Base-by-base conservation (phyloP, 2,888 invertebrate genomes). In the Archaeoteleia sp. region DNA sequence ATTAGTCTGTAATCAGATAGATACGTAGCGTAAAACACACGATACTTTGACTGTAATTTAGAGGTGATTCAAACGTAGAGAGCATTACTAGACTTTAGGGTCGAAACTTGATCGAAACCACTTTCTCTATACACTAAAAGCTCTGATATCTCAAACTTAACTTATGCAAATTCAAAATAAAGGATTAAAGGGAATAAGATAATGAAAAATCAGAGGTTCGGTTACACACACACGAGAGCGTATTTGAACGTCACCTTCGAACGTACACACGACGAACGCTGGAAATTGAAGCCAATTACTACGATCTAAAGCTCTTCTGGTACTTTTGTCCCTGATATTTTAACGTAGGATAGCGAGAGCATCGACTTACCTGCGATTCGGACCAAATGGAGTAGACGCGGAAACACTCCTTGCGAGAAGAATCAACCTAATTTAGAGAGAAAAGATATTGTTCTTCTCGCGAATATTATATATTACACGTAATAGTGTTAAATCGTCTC, bases 41-140 rank as follows among this genome's bases (percentile, higher is more conserved):
- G 57, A 77, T 76, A 79, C 78, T 79, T 78, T 76, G 76, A 75
- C 75, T 78, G 76, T 80, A 80, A 77, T 74, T 76, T 81, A 82
- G 79, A 76, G 73, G 72, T 74, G 78, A 78, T 78, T 80, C 74
- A 78, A 75, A n/a, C n/a, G 65, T 74, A 70, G 80, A 82, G 80
- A 77, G 32, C 53, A 67, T 75, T 77, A 73, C 74, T 82, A 80
- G 78, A 65, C 60, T 72, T 76, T 82, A 82, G 79, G 77, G 65
- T 80, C 77, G 70, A 78, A 39, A 79, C 76, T 80, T 82, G 78
- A 76, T 81, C 80, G 77, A 80, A 78, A 78, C 78, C 77, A 81
- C 77, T 84, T 81, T 82, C 82, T 84, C 81, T 83, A 78, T 78
- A 78, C 79, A 77, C 77, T 82, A 77, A 78, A 72, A 51, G 70